phyloP scores from a whole-genome alignment of 2,113 vertebrate species.

The Myrmecobius fasciatus region DNA sequence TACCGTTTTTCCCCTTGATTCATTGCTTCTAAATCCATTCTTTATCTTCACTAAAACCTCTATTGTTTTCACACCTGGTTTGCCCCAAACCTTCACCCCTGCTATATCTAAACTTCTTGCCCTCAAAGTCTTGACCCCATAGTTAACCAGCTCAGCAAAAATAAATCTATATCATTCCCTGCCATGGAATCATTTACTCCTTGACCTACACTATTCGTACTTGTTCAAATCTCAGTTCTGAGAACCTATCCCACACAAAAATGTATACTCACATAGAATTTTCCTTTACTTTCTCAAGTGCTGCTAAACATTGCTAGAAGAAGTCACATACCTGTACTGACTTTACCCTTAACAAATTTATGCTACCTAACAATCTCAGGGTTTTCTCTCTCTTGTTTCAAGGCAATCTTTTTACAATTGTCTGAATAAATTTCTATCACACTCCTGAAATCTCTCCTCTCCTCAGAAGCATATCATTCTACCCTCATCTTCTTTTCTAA shows the following conservation, averaged over 20 bases:
- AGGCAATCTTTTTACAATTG: background rate
- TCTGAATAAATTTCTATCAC: background rate
- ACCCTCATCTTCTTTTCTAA: background rate
- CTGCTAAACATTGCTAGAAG: background rate
- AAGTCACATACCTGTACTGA: background rate
- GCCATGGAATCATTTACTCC: too few species aligned
- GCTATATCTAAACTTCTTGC: background rate
- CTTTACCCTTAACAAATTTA: background rate
- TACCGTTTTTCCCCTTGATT: background rate
- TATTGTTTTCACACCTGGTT: background rate
- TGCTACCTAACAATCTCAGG: background rate
- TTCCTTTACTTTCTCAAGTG: background rate
- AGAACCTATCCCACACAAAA: background rate
- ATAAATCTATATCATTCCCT: background rate
- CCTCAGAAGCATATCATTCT: background rate
- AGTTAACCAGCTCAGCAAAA: background rate
- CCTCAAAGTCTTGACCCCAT: background rate
- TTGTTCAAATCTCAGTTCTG: background rate
- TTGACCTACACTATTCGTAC: background rate
- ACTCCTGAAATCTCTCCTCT: background rate
- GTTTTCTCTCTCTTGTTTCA: background rate
- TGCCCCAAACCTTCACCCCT: background rate
- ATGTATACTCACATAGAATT: too few species aligned
- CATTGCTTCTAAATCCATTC: background rate
- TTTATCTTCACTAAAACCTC: background rate